These are phyloP conservation scores for Xestoiulus laeticollis DNA, from an alignment of 2,888 invertebrate genomes.

Conservation along the genomic window DNA sequence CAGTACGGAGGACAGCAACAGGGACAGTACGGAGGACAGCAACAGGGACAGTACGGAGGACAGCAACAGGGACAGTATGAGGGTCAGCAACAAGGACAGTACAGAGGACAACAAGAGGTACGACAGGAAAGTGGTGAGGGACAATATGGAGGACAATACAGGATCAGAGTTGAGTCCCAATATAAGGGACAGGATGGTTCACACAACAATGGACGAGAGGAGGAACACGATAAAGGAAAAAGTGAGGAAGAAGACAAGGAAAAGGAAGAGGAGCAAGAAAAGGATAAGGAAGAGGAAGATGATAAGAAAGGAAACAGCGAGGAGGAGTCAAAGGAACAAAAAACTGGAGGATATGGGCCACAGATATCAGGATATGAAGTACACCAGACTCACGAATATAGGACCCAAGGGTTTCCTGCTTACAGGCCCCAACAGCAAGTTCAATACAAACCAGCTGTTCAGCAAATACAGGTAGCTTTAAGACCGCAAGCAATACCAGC, in stretches of 20 bases:
- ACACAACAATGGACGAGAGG: not conserved
- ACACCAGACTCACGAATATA: not conserved
- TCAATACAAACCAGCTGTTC: not conserved
- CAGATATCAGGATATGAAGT: not conserved
- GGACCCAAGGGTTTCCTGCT: not conserved
- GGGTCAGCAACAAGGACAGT: too few species aligned
- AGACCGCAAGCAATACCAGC: not conserved
- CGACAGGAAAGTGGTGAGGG: not conserved
- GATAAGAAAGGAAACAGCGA: constrained; percentile 4
- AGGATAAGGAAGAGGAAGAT: not conserved
- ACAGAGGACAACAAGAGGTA: too few species aligned
- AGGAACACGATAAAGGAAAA: not conserved
- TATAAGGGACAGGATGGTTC: not conserved
- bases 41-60: too few species aligned
- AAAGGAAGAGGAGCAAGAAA: not conserved
- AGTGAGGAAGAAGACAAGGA: constrained; percentile 19
- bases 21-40: too few species aligned
- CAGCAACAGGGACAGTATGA: too few species aligned
- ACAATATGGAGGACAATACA: not conserved
- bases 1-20: too few species aligned
- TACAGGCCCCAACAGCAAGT: constrained; percentile 4
- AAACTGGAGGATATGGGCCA: not conserved
- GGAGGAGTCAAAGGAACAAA: not conserved
- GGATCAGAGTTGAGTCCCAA: not conserved
- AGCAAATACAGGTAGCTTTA: not conserved